Evolutionary conservation across 1,140 invertebrate species (phyloP), one percentile per base, ranked within the genome.

Genomic region (Uloborus diversus): DNA sequence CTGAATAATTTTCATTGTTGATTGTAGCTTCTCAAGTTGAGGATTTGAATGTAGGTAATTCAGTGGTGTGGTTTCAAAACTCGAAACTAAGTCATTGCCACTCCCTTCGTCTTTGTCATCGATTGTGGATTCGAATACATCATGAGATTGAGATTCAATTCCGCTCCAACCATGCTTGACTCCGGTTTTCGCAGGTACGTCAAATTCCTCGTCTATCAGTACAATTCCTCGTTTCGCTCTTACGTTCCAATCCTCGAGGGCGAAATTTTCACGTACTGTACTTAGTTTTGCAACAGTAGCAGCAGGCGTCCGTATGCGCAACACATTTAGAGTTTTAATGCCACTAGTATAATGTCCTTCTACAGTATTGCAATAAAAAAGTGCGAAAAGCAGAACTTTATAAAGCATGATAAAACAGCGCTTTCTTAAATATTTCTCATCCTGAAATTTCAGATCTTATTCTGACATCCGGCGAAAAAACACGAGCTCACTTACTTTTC

Each of bases 161-260:
- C n/a, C 33, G 27, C 66, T 35, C 66, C 66, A 69, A 9, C 57
- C 35, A 42, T 73, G 56, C 30, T 35, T 59, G 3, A 73, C 23
- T 28, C 69, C 37, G 0, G 30, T 20, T 11, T 73, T 57, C 11
- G 69, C 56, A 7, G 51, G 27, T 4, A 57, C 32, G 17, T 73
- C 37, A 17, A 73, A 73, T 20, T 73, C 56, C 13, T 73, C 69
- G 27, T 73, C 56, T 1, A 73, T 61, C 14, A 73, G 35, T 42
- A 73, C 69, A 13, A 73, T 73, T 47, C 69, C 69, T 47, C 69
- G n/a, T 28, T 9, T 11, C 25, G 9, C 17, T 9, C 1, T 28
- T 11, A 2, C n/a, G n/a, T 14, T 5, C 23, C 14, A n/a, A 25
- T n/a, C 51, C 11, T 32, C 23, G n/a, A 13, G 23, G 4, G n/a